Evolutionary conservation across 2,797 vertebrate genomes (phyloP), one percentile per base, ranked within the genome.

Genomic region (Mastacembelus armatus): DNA sequence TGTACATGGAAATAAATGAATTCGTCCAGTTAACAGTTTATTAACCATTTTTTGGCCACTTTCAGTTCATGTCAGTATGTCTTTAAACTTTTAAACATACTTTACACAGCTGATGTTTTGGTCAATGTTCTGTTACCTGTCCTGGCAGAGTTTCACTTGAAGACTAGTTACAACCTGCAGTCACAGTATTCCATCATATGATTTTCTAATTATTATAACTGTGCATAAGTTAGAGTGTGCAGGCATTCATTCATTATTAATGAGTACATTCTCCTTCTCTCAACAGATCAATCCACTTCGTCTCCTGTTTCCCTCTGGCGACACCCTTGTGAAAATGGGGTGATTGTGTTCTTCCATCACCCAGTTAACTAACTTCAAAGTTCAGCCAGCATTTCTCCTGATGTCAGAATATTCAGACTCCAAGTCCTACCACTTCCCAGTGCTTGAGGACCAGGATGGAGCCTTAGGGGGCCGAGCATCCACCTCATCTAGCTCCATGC

Each of bases 351-450:
- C 14, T 30, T 36, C 54, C 10, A 32, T 39, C 55, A 51, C 57
- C 39, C 24, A 59, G 10, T 71, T 32, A 72, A 62, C 19, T 50
- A 14, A 61, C 48, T 42, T 67, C 43, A 32, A 76, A 62, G 52
- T 40, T 64, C 48, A 73, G 52, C 4, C 51, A 42, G 5, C 68
- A 29, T 48, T 55, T 5, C 35, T 81, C 81, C 71, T 57, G 12
- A 94, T 94, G 92, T 93, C 92, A 65, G 85, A 93, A 73, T 87
- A 91, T 71, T 85, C 83, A 7, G 76, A 91, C 64, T 81, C 85
- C 84, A 92, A 93, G 72, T 77, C 55, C 5, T 94, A 91, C 49
- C 65, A 79, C 80, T 94, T 89, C 85, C 85, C 88, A 5, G 74
- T 84, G 55, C 66, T 91, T 77, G 89, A 90, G 67, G 91, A 87